These are phyloP conservation scores for Sanderia malayensis DNA, from an alignment of 30 jellyfish, hydroid and myxozoan species.

Conservation along the genomic window DNA sequence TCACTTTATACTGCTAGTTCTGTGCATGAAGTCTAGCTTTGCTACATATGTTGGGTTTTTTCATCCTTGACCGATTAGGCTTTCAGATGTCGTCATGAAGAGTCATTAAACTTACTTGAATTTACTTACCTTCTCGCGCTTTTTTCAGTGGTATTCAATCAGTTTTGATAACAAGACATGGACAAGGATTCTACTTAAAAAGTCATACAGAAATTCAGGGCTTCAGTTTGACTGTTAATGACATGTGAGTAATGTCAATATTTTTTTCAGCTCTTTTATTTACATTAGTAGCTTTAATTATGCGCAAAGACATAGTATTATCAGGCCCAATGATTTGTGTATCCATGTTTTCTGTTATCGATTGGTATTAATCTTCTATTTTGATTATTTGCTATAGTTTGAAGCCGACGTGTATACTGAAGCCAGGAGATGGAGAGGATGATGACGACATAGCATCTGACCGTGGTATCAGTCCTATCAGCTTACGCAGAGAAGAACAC, in stretches of 20 bases:
- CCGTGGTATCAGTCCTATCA: constrained; percentile 15
- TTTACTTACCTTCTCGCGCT: neutral
- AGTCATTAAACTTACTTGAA: neutral
- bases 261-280: too few species aligned
- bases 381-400: too few species aligned
- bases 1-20: too few species aligned
- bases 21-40: too few species aligned
- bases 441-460: constrained; percentile 21
- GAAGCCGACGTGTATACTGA: constrained; percentile 55
- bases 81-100: too few species aligned
- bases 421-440: constrained; percentile 15
- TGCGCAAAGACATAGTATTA: too few species aligned
- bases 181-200: constrained; percentile 93
- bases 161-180: constrained; percentile 70
- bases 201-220: constrained; percentile 96
- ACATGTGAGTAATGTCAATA: constrained; percentile 89
- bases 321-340: too few species aligned
- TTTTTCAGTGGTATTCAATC: constrained; percentile 90
- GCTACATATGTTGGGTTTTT: too few species aligned
- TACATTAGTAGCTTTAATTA: too few species aligned
- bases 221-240: constrained; percentile 55
- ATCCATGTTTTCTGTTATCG: too few species aligned
- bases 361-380: too few species aligned
- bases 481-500: constrained; percentile 29
- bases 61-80: too few species aligned